Base-by-base conservation (phyloP, 2,888 invertebrate genomes). In the Eugnorisma glareosa region DNA sequence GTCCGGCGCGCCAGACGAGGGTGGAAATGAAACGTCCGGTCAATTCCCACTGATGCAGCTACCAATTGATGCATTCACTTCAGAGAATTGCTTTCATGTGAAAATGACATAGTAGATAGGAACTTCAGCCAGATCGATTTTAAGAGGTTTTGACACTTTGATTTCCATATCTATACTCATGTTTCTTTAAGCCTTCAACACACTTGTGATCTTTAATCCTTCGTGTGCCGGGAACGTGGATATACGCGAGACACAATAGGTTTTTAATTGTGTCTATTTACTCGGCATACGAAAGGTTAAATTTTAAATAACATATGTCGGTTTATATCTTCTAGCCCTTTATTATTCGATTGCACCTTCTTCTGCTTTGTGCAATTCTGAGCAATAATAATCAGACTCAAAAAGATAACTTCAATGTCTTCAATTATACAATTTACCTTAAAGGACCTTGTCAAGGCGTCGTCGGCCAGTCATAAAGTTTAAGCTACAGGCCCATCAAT, bases 11-110 rank as follows among this genome's bases (percentile, higher is more conserved):
- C 63, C 51, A 51, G 63, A 68, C 57, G 31, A 21, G 75, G n/a
- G 57, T 74, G 85, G 83, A 83, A 81, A 85, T 83, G 77, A 84
- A 83, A 85, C 61, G 78, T 82, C 81, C 82, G 73, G 85, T 64
- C 71, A 63, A 61, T 54, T 54, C 71, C 40, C 48, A 28, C 43
- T 73, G 45, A 64, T 76, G 72, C 66, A 84, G 31, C 51, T 80
- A 31, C n/a, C 75, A 21, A 72, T 68, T n/a, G 40, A 18, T 71
- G 35, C n/a, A 77, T 51, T 40, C 57, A 31, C 63, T 59, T 71
- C 31, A 67, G n/a, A 51, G 63, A 71, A 59, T 54, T 54, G 66
- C 54, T 78, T 83, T 66, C 40, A 66, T 18, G 66, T 7, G 10
- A 37, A 37, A 63, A 40, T 54, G 48, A 54, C 31, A n/a, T 48